Base-by-base conservation (phyloP, 2,797 vertebrate genomes). In the Sylvia borin region DNA sequence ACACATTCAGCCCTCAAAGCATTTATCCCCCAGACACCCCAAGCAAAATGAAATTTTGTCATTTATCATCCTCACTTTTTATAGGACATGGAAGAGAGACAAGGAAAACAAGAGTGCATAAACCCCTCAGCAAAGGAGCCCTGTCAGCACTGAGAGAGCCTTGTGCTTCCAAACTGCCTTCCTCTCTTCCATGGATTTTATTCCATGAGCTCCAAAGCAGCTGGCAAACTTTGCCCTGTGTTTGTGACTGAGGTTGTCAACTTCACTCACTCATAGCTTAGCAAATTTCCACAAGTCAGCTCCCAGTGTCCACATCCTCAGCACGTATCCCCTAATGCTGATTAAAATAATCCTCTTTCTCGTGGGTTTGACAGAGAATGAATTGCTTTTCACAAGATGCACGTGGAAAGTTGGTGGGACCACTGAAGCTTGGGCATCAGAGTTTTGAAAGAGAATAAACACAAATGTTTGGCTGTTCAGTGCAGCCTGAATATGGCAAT, bases 31-130 rank as follows among this genome's bases (percentile, higher is more conserved):
- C 51, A 38, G 67, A 75, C 51, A 54, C 16, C 40, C 18, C 16
- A 42, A 43, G 13, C 4, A 7, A 85, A 79, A 93, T 10, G 55
- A 73, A n/a, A 60, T 2, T 32, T 32, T n/a, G 13, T 12, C 32
- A 76, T 79, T 93, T 91, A 48, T 72, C 71, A 42, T 73, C 57
- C 25, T 76, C 0, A 0, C 14, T 78, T 89, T 89, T 51, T 22
- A 26, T 1, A 13, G 26, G 45, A 34, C 1, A 1, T 29, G 42
- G 60, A 80, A 75, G 0, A 0, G n/a, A 68, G 36, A 53, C 26
- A 66, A 50, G 60, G 38, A 42, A 38, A 48, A 36, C 13, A 36
- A 57, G 12, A 32, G 7, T 38, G 29, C 13, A 65, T 4, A 45
- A 45, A 6, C 4, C 5, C 22, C 55, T 12, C 17, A 65, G 66